Conservation (phyloP, 2,113 vertebrate species). For the Halichoeres trimaculatus region DNA sequence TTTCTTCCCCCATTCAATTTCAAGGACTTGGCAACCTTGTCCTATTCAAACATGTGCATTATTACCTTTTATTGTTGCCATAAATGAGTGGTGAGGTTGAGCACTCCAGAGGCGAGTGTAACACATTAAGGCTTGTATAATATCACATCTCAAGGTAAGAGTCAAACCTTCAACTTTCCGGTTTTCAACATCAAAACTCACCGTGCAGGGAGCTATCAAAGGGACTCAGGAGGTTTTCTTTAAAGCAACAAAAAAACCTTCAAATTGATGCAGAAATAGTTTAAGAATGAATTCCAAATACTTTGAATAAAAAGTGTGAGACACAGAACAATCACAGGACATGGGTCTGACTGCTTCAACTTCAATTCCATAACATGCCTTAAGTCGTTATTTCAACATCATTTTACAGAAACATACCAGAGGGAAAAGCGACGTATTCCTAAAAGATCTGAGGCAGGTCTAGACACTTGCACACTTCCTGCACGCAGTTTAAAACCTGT, state of each 20-base stretch:
- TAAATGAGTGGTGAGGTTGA: slow-evolving; percentile 74
- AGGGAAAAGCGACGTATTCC: slow-evolving; percentile 3
- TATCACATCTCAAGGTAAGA: slow-evolving; percentile 68
- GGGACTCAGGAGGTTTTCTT: slow-evolving; percentile 14
- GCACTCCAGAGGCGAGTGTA: slow-evolving; percentile 63
- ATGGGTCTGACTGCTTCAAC: slow-evolving; percentile 6
- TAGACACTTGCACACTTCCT: no score
- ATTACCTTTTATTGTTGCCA: slow-evolving; percentile 78
- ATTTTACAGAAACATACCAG: background rate
- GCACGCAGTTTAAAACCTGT: background rate
- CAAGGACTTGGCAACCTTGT: slow-evolving; percentile 83
- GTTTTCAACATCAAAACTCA: slow-evolving; percentile 26
- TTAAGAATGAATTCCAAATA: slow-evolving; percentile 6
- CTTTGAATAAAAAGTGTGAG: slow-evolving; percentile 10
- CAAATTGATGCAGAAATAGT: slow-evolving; percentile 1
- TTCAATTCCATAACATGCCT: background rate
- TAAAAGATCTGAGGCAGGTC: no score
- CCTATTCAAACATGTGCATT: slow-evolving; percentile 75
- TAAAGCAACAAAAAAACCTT: slow-evolving; percentile 21
- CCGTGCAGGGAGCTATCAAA: slow-evolving; percentile 23
- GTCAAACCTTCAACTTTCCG: slow-evolving; percentile 44
- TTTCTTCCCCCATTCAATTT: slow-evolving; percentile 68
- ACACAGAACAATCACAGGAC: background rate
- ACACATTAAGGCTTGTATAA: slow-evolving; percentile 67
- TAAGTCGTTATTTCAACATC: slow-evolving; percentile 10